Percentiles rank a stretch among this genome's conserved stretches.
Evolutionary conservation across 2,797 vertebrate genomes (phyloP).

Genomic region (Picus viridis): DNA sequence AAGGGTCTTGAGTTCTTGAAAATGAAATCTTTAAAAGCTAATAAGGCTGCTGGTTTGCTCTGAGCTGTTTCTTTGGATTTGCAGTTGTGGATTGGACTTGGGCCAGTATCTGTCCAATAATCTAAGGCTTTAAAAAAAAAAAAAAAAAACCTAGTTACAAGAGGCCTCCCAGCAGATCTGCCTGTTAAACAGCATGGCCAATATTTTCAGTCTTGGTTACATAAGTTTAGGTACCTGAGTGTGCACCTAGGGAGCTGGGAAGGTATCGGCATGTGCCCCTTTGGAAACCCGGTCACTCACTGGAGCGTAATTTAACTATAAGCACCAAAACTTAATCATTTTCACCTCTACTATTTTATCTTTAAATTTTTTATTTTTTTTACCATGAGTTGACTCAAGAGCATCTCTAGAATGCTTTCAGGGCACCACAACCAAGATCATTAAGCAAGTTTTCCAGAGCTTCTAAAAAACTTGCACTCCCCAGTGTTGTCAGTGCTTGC

Average conservation of each 20-base stretch:
- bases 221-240: background rate
- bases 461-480: background rate
- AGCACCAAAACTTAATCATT: background rate
- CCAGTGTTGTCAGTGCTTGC: background rate
- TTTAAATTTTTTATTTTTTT: background rate
- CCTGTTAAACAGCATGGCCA: background rate
- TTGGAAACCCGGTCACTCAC: background rate
- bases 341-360: background rate
- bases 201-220: background rate
- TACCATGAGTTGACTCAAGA: background rate
- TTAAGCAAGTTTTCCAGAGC: background rate
- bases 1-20: constrained; percentile 68
- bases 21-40: constrained; percentile 73
- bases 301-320: background rate
- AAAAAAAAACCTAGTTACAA: constrained; percentile 23
- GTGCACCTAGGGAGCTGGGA: background rate
- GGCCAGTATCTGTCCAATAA: constrained; percentile 61
- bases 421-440: background rate
- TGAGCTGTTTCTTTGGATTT: constrained; percentile 60
- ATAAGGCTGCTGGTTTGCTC: constrained; percentile 62
- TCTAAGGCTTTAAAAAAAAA: background rate
- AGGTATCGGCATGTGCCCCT: background rate
- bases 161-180: constrained; percentile 34
- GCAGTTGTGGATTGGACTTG: constrained; percentile 54
- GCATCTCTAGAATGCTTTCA: background rate